Evolutionary conservation across 2,888 invertebrate species (phyloP), one percentile per base, ranked within the genome.

Genomic region (Balanococcus diminutus): DNA sequence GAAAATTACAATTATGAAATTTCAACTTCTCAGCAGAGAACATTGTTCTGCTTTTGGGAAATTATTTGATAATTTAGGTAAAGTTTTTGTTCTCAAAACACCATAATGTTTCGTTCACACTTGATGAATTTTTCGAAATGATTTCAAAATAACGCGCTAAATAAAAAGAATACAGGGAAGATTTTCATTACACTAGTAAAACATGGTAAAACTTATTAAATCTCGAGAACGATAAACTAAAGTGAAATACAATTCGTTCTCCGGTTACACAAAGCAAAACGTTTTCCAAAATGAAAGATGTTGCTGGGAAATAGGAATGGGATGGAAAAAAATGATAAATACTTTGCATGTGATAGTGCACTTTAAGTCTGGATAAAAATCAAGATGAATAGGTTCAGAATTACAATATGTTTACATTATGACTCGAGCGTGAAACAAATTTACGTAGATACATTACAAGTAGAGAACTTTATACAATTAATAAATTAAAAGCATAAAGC

Each of bases 401-500:
- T 79, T 19, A 36, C 8, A 79, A 79, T 79, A 36, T 79, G 75
- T 79, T 79, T 79, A 36, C 32, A 36, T 36, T 79, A 36, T 79
- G 36, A 79, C 75, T 36, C 75, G 75, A 79, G 36, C 19, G n/a
- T 67, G 28, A 67, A 67, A 28, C n/a, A 67, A 67, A 67, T 67
- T 28, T 56, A 22, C 11, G 1, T n/a, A 46, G 2, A n/a, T 46
- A 46, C 46, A 2, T 22, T n/a, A n/a, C n/a, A 31, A 14, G 31
- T 28, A 67, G 61, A 0, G 16, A 28, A 67, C 67, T 28, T 16
- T 28, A 67, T 9, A 67, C 56, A 28, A 67, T 19, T 67, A 67
- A 67, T 67, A 28, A 67, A 67, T 67, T 67, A 67, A 67, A 46
- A 46, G 36, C 36, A 46, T 46, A 46, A 5, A 46, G 46, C 46